Evolutionary conservation across 2,888 invertebrate genomes (phyloP).

Genomic region (Chaetogeoica ovagalla): DNA sequence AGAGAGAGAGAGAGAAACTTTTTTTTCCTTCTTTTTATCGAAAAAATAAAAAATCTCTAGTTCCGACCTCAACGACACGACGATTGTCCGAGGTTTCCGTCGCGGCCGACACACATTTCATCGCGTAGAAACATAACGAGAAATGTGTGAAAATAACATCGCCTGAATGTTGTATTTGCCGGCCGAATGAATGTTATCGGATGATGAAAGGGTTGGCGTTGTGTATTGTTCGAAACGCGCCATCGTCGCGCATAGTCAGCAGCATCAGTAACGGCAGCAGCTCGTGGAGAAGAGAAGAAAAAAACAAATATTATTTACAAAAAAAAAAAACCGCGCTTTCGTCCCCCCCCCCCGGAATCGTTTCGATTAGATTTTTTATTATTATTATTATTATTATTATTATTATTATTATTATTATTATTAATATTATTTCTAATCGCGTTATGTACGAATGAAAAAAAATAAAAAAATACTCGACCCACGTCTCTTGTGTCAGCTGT

Average conservation of each 20-base stretch:
- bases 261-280: too few relatives aligned
- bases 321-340: neutral
- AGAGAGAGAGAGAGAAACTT: too few relatives aligned
- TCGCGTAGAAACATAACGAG: neutral
- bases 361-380: neutral
- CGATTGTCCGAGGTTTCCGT: constrained; percentile 17
- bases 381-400: too few relatives aligned
- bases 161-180: neutral
- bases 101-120: neutral
- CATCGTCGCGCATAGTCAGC: constrained; percentile 14
- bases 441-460: too few relatives aligned
- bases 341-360: too few relatives aligned
- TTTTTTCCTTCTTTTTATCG: too few relatives aligned
- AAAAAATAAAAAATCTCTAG: too few relatives aligned
- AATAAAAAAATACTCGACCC: too few relatives aligned
- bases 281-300: neutral
- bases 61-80: neutral
- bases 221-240: neutral
- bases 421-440: too few relatives aligned
- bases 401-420: too few relatives aligned
- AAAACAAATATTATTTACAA: neutral
- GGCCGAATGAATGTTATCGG: constrained; percentile 46
- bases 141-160: neutral
- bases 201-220: constrained; percentile 37
- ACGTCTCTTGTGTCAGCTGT: too few relatives aligned